phyloP scores from a whole-genome alignment of 2,797 vertebrate genomes.

The Gallinago nigripennis region DNA sequence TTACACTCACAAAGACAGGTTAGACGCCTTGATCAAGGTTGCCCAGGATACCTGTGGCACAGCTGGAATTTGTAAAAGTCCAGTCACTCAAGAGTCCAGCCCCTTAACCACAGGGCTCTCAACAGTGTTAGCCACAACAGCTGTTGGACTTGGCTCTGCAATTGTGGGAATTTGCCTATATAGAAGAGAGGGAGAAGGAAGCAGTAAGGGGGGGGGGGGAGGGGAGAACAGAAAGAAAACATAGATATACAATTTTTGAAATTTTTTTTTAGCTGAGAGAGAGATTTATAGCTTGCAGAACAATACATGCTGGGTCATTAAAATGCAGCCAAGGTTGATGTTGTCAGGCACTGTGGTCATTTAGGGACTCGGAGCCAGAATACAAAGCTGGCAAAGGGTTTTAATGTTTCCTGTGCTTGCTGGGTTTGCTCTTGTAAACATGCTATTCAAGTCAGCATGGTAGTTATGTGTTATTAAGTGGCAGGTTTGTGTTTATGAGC shows the following conservation, averaged over 20 bases:
- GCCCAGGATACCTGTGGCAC: not conserved
- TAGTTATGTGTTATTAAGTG: not conserved
- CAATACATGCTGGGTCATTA: not conserved
- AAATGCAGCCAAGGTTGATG: not conserved
- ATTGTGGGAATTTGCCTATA: not conserved
- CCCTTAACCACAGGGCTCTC: not conserved
- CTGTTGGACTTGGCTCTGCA: slow-evolving; percentile 13
- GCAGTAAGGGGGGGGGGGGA: not conserved
- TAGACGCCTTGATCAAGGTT: not conserved
- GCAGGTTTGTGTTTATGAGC: not conserved
- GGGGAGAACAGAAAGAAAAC: not conserved
- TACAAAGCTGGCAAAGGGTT: slow-evolving; percentile 24
- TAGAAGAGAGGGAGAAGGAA: not conserved
- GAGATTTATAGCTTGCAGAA: not conserved
- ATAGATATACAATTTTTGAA: fast-evolving
- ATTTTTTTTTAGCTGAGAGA: not conserved
- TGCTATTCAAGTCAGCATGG: not conserved
- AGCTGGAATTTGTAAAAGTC: not conserved
- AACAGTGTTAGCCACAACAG: not conserved
- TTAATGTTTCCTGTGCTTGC: slow-evolving; percentile 30
- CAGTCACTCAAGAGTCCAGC: not conserved
- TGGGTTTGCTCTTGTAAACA: not conserved
- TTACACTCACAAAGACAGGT: not conserved
- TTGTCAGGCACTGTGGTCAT: not conserved
- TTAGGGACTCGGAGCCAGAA: not conserved